Evolutionary conservation across 2,797 vertebrate species (phyloP).

Genomic region (Myiotriccus ornatus): DNA sequence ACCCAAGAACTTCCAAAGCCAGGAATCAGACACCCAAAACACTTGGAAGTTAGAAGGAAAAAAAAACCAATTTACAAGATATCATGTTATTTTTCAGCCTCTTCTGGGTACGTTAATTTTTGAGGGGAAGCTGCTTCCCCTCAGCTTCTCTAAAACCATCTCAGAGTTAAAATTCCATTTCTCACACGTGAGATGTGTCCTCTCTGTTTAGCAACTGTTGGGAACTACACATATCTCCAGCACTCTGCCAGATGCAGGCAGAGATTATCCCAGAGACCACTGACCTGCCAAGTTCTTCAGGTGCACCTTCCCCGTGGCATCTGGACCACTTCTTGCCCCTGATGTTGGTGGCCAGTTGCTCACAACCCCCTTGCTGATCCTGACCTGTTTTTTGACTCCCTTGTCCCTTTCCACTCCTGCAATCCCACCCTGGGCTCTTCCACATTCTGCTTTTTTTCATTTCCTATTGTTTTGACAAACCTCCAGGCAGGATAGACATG

Average conservation of each 20-base stretch:
- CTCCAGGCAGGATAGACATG: not conserved
- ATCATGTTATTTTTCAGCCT: not conserved
- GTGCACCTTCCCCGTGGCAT: not conserved
- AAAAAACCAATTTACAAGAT: not conserved
- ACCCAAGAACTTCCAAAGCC: not conserved
- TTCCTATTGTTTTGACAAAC: not conserved
- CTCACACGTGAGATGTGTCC: not conserved
- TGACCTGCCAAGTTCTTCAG: not conserved
- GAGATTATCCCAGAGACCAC: not conserved
- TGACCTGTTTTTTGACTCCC: not conserved
- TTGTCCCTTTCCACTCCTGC: not conserved
- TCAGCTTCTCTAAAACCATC: not conserved
- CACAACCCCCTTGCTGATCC: not conserved
- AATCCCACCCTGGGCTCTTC: not conserved
- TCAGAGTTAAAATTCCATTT: not conserved
- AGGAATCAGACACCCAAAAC: not conserved
- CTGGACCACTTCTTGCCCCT: not conserved
- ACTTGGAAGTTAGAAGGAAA: not conserved
- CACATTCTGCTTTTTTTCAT: not conserved
- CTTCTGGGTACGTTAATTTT: not conserved
- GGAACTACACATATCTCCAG: rapidly evolving
- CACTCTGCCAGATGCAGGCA: not conserved
- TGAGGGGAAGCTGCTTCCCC: not conserved
- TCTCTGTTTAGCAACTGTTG: not conserved
- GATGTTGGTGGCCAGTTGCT: not conserved